These are phyloP conservation scores for Macrosiphum euphorbiae DNA, from an alignment of 2,888 invertebrate genomes.

Conservation along the genomic window DNA sequence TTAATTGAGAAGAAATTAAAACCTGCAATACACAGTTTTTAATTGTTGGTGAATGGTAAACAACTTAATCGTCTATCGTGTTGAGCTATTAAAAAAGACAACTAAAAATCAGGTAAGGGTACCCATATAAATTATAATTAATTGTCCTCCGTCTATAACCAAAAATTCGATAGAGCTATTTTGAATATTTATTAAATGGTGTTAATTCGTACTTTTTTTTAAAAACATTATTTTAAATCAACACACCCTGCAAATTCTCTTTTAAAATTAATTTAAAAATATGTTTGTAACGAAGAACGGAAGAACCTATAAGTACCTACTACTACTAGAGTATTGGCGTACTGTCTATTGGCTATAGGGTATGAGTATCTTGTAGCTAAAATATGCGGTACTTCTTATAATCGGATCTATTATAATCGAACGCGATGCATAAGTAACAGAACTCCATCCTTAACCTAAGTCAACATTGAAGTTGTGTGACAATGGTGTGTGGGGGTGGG, in stretches of 20 bases:
- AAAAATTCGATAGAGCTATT: neutral
- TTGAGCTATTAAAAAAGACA: neutral
- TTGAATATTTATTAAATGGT: neutral
- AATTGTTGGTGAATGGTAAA: neutral
- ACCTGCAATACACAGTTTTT: neutral
- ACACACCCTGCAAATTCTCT: neutral
- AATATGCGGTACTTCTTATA: too few species aligned
- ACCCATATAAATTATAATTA: neutral
- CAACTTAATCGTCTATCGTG: neutral
- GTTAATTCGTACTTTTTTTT: neutral
- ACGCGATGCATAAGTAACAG: too few species aligned
- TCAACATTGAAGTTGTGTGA: too few species aligned
- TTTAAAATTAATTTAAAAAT: neutral
- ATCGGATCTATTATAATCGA: too few species aligned
- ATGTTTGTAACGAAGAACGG: neutral
- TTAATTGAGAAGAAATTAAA: neutral
- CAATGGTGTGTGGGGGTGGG: neutral
- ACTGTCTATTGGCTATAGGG: neutral
- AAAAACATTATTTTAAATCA: neutral
- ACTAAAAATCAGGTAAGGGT: neutral
- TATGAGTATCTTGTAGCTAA: too few species aligned
- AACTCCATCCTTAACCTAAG: too few species aligned
- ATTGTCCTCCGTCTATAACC: neutral
- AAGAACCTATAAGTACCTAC: neutral
- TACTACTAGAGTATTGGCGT: neutral